Percentiles rank a stretch among this genome's conserved stretches.
These are phyloP conservation scores for Torymus auratus DNA, from an alignment of 2,888 invertebrate genomes.

Conservation along the genomic window DNA sequence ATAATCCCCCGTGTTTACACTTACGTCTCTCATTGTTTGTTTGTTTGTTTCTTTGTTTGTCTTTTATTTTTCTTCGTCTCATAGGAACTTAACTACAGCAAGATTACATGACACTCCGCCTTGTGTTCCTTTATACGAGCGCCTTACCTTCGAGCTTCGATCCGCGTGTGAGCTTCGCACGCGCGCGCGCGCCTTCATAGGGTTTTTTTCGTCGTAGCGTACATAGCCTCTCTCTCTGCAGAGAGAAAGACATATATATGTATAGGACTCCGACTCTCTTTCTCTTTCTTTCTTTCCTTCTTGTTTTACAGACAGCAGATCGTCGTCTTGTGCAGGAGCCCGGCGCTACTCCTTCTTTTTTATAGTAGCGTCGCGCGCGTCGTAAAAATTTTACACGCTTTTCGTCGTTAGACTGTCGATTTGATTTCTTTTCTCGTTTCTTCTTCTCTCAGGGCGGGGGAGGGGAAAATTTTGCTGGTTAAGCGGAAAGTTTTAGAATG, in stretches of 20 bases:
- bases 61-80: constrained; percentile 11
- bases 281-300: background rate
- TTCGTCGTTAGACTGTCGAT: background rate
- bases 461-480: no score
- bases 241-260: no score
- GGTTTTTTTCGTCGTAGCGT: no score
- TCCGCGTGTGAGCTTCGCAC: background rate
- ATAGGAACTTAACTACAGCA: constrained; percentile 54
- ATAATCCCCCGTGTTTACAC: background rate
- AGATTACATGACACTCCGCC: constrained; percentile 14
- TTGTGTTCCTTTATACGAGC: background rate
- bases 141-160: constrained; percentile 39
- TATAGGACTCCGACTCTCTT: no score
- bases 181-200: no score
- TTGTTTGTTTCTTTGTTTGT: background rate
- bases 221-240: no score
- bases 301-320: constrained; percentile 34
- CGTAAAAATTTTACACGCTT: background rate
- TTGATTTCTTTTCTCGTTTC: background rate
- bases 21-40: background rate
- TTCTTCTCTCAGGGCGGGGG: no score
- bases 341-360: no score
- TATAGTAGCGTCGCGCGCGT: no score
- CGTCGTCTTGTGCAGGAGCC: constrained; percentile 21
- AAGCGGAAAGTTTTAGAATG: no score